These are phyloP conservation scores for Donacobius atricapilla DNA, from an alignment of 2,113 vertebrate species.

Conservation along the genomic window DNA sequence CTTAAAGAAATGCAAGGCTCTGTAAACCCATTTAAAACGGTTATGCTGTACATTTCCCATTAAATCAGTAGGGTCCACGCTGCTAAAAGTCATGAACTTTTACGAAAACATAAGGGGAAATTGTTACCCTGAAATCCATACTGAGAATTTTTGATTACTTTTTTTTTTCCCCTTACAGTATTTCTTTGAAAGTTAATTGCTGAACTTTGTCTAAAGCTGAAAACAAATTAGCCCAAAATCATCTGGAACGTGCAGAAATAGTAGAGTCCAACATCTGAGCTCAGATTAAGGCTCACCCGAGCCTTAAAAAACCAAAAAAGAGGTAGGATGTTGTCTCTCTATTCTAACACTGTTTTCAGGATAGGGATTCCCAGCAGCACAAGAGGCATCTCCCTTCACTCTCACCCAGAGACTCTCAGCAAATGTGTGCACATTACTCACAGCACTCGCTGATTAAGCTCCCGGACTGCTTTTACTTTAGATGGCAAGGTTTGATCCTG, in stretches of 20 bases:
- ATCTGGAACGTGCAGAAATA: not conserved
- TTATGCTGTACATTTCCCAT: not conserved
- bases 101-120: not conserved
- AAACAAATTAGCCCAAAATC: not conserved
- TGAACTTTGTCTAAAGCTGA: not conserved
- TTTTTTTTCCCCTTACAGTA: not conserved
- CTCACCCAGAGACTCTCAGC: not conserved
- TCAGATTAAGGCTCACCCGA: not conserved
- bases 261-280: not conserved
- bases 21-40: not conserved
- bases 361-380: not conserved
- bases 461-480: not conserved
- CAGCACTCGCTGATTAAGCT: not conserved
- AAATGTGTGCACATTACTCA: not conserved
- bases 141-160: not conserved
- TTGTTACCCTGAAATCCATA: not conserved
- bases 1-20: not conserved
- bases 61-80: not conserved
- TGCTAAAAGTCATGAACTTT: not conserved
- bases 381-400: not conserved
- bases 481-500: conserved; percentile 36
- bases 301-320: not conserved
- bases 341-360: not conserved
- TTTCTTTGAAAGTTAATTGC: not conserved
- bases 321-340: not conserved